These are phyloP conservation scores for Tiliacea aurago DNA, from an alignment of 2,888 invertebrate genomes.

Conservation along the genomic window DNA sequence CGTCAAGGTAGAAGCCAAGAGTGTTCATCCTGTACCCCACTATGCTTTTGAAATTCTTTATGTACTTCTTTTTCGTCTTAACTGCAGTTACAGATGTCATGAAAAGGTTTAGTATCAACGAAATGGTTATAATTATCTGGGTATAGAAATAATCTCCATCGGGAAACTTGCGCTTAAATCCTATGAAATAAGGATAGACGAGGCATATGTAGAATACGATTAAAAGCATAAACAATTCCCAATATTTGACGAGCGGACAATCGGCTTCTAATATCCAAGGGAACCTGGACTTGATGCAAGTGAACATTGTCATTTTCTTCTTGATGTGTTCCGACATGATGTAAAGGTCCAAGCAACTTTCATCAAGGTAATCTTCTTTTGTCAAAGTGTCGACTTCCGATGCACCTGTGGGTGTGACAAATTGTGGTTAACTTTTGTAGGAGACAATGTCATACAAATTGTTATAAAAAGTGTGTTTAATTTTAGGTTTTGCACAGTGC, in stretches of 20 bases:
- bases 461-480: neutral
- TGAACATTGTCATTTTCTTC: constrained; percentile 80
- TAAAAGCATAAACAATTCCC: constrained; percentile 86
- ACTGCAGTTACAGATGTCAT: constrained; percentile 87
- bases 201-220: constrained; percentile 84
- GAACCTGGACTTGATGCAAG: constrained; percentile 81
- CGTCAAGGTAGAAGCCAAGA: constrained; percentile 88
- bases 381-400: constrained; percentile 76
- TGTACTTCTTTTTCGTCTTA: constrained; percentile 83
- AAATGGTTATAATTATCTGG: constrained; percentile 82
- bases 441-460: neutral
- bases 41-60: constrained; percentile 80
- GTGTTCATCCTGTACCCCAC: constrained; percentile 84
- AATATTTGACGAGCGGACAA: constrained; percentile 84
- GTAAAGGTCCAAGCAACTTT: constrained; percentile 84
- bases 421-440: neutral
- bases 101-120: constrained; percentile 83
- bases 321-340: constrained; percentile 86
- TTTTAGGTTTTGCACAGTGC: neutral
- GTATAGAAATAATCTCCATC: constrained; percentile 79
- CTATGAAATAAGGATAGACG: constrained; percentile 87
- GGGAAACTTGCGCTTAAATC: constrained; percentile 83
- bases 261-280: constrained; percentile 88
- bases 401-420: constrained; percentile 73
- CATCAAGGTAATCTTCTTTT: constrained; percentile 81